Evolutionary conservation across 2,797 vertebrate species (phyloP).

Genomic region (Danio jaintianensis): DNA sequence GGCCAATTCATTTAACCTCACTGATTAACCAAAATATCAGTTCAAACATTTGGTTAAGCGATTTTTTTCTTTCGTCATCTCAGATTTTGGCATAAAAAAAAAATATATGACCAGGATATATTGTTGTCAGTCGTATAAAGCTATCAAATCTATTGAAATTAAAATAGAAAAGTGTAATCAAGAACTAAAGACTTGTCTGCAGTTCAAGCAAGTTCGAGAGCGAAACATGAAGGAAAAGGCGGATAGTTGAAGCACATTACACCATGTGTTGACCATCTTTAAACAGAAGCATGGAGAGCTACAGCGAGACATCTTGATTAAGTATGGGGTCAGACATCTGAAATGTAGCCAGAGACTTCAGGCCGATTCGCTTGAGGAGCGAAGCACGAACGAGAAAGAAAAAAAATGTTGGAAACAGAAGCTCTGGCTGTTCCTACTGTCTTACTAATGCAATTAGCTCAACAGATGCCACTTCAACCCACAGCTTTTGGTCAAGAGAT

Average conservation of each 20-base stretch:
- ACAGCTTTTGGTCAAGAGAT: conserved; percentile 21
- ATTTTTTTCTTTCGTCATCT: too few relatives aligned
- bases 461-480: conserved; percentile 35
- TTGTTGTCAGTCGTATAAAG: neutral
- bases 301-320: conserved; percentile 46
- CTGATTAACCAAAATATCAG: too few relatives aligned
- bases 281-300: conserved; percentile 16
- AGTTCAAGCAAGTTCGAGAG: neutral
- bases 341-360: conserved; percentile 30
- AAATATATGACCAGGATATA: neutral
- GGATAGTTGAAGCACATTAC: neutral
- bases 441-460: conserved; percentile 39
- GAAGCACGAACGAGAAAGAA: neutral
- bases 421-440: conserved; percentile 20
- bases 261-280: conserved; percentile 23
- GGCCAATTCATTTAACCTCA: too few relatives aligned
- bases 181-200: neutral
- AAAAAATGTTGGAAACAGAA: neutral
- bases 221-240: neutral
- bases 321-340: conserved; percentile 27
- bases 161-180: neutral
- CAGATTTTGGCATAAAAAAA: neutral
- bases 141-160: neutral
- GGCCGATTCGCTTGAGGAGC: conserved; percentile 23
- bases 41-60: too few relatives aligned